Evolutionary conservation across 2,888 invertebrate species (phyloP).

Genomic region (Leptura quadrifasciata): DNA sequence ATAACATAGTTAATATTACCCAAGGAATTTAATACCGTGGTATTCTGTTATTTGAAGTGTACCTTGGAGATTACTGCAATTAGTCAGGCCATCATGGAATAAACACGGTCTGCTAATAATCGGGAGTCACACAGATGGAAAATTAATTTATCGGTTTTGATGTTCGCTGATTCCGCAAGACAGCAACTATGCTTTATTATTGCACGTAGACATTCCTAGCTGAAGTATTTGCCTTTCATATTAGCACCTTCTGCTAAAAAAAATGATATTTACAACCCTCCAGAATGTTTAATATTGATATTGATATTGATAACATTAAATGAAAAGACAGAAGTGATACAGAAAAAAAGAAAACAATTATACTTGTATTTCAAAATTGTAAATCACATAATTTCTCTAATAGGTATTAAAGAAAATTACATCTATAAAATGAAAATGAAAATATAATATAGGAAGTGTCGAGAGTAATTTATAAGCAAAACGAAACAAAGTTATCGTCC

Average conservation of each 20-base stretch:
- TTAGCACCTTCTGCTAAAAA: background rate
- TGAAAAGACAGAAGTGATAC: no score
- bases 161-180: constrained; percentile 12
- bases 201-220: constrained; percentile 11
- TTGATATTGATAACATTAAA: no score
- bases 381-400: no score
- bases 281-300: no score
- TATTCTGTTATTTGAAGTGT: constrained; percentile 13
- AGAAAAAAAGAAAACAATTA: no score
- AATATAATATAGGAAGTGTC: no score
- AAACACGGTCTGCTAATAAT: constrained; percentile 25
- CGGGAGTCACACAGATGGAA: constrained; percentile 15
- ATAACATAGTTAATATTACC: background rate
- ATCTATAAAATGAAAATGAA: no score
- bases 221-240: background rate
- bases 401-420: no score
- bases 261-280: no score
- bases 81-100: constrained; percentile 12
- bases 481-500: no score
- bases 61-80: constrained; percentile 20
- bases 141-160: constrained; percentile 33
- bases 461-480: no score
- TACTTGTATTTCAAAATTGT: no score
- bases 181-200: constrained; percentile 1
- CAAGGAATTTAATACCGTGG: constrained; percentile 3